Evolutionary conservation across 2,888 invertebrate species (phyloP).

Genomic region (Lithophane ornitopus): DNA sequence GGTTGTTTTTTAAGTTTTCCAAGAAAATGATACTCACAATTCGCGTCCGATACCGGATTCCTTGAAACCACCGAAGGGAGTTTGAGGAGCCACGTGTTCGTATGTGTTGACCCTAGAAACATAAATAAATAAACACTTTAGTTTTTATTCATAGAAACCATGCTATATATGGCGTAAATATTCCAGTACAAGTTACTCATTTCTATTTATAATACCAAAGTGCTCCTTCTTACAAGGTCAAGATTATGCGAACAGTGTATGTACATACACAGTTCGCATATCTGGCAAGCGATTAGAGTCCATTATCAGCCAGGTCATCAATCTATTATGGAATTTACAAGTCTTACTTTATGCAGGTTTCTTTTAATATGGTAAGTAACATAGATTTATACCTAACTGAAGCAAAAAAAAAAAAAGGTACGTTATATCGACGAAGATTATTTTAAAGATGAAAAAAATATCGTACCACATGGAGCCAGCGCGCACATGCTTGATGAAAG

Average conservation of each 20-base stretch:
- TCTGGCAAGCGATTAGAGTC: neutral
- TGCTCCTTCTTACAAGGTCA: neutral
- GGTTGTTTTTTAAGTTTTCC: too few species aligned
- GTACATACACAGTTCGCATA: neutral
- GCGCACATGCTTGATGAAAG: constrained; percentile 93
- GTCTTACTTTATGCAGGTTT: too few species aligned
- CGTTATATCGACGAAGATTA: neutral
- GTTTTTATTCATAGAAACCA: constrained; percentile 3
- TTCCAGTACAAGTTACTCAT: neutral
- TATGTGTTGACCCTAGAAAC: constrained; percentile 93
- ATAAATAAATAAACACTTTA: constrained; percentile 5
- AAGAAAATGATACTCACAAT: constrained; percentile 86
- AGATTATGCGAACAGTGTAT: neutral
- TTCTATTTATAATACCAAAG: constrained; percentile 2
- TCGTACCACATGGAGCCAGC: constrained; percentile 95
- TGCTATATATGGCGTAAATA: neutral
- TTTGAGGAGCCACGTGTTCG: constrained; percentile 93
- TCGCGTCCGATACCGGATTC: constrained; percentile 96
- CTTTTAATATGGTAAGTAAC: too few species aligned
- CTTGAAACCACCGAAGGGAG: constrained; percentile 97
- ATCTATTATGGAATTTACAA: neutral
- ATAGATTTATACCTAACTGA: too few species aligned
- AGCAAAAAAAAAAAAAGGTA: too few species aligned
- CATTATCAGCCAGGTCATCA: neutral
- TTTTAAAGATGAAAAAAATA: neutral